These are phyloP conservation scores for Eurypyga helias DNA, from an alignment of 2,113 vertebrate species.

Conservation along the genomic window DNA sequence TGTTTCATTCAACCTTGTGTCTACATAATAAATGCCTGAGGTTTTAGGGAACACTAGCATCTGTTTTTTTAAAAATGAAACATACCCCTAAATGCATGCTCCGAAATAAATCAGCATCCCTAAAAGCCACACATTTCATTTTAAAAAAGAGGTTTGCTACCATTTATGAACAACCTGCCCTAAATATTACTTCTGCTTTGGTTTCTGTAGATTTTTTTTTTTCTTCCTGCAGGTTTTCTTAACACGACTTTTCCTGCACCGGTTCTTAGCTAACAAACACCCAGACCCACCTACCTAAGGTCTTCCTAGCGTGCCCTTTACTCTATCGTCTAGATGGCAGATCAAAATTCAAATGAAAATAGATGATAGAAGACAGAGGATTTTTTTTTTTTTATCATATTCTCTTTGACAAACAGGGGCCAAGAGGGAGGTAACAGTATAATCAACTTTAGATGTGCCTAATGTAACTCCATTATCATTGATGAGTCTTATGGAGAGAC, in stretches of 20 bases:
- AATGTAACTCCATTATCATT: constrained; percentile 67
- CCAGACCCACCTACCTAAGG: neutral
- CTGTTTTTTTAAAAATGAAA: neutral
- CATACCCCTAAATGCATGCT: neutral
- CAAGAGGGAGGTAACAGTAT: constrained; percentile 20
- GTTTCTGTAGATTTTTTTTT: neutral
- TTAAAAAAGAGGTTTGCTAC: neutral
- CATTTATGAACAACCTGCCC: neutral
- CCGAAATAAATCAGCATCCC: neutral
- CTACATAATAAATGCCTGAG: neutral
- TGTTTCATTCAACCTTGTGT: neutral
- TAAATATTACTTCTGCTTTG: constrained; percentile 9
- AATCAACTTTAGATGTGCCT: constrained; percentile 65
- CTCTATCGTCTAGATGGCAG: neutral
- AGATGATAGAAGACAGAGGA: neutral
- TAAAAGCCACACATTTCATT: neutral
- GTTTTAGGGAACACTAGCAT: neutral
- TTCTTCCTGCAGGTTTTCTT: neutral
- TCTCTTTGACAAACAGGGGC: constrained; percentile 36
- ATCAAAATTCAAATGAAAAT: constrained; percentile 33
- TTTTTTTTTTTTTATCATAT: neutral
- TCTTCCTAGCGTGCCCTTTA: neutral
- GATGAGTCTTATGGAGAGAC: constrained; percentile 48
- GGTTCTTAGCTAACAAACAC: neutral
- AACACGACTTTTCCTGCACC: neutral